Conservation (phyloP, 2,113 vertebrate species). For the Microcebus murinus region DNA sequence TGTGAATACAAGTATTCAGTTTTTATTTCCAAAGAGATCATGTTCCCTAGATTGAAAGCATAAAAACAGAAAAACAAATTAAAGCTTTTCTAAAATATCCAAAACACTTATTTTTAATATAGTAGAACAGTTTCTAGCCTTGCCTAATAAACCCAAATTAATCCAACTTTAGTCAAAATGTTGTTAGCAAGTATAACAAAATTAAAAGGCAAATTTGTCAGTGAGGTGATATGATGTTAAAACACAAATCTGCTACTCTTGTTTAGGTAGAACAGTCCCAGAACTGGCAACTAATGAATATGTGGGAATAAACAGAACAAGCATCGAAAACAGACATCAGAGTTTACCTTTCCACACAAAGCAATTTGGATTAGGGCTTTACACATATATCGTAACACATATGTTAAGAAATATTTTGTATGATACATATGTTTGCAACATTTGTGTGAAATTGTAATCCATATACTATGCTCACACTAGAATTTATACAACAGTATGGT, state of each 20-base stretch:
- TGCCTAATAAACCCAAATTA: conserved; percentile 32
- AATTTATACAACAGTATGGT: background rate
- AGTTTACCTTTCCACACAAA: conserved; percentile 41
- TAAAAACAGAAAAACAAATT: background rate
- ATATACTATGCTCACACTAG: background rate
- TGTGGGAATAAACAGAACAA: conserved; percentile 55
- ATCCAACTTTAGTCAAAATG: conserved; percentile 47
- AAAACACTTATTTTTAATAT: conserved; percentile 39
- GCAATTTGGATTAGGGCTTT: conserved; percentile 1
- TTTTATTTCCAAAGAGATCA: conserved; percentile 6
- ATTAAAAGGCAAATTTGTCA: conserved; percentile 30
- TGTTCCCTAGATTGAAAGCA: background rate
- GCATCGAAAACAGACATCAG: conserved; percentile 11
- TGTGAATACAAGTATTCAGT: background rate
- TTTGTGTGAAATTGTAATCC: conserved; percentile 28
- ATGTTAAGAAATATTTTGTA: conserved; percentile 26
- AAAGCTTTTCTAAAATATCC: conserved; percentile 16
- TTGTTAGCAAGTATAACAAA: conserved; percentile 46
- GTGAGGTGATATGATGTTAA: background rate
- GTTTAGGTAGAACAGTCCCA: background rate
- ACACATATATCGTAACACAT: conserved; percentile 38
- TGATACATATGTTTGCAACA: background rate
- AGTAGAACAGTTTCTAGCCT: conserved; percentile 14
- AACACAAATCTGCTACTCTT: background rate
- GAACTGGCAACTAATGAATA: conserved; percentile 27